phyloP scores from a whole-genome alignment of 2,888 invertebrate species.

The Itoplectis maculator region DNA sequence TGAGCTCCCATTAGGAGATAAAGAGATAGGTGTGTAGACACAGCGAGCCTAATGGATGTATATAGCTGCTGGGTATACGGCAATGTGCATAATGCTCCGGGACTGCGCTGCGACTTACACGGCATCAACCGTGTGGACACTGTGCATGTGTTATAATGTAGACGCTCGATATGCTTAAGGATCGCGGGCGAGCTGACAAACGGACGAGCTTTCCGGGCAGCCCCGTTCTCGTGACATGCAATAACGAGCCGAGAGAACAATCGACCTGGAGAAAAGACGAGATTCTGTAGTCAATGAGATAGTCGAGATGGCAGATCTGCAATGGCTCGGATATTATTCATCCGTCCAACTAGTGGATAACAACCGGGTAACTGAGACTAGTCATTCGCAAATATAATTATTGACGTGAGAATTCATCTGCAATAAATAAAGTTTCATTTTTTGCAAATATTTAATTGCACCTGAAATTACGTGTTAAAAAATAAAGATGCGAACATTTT shows the following conservation, averaged over 20 bases:
- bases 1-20: conserved; percentile 37
- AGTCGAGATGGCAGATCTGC: too few species aligned
- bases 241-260: conserved; percentile 28
- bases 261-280: conserved; percentile 15
- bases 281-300: background rate
- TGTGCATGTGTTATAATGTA: background rate
- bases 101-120: background rate
- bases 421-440: too few species aligned
- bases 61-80: background rate
- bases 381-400: too few species aligned
- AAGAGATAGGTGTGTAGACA: conserved; percentile 35
- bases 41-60: conserved; percentile 8
- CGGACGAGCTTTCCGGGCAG: conserved; percentile 10
- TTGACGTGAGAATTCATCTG: too few species aligned
- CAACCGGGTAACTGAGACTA: too few species aligned
- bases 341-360: too few species aligned
- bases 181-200: conserved; percentile 20
- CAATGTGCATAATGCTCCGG: conserved; percentile 10
- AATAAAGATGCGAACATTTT: background rate
- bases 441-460: too few species aligned
- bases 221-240: conserved; percentile 26
- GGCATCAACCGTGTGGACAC: background rate
- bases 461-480: background rate
- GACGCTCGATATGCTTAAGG: background rate
- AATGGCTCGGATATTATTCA: too few species aligned